Evolutionary conservation across 2,888 invertebrate genomes (phyloP), one percentile per base, ranked within the genome.

Genomic region (Matsumyia berberina): DNA sequence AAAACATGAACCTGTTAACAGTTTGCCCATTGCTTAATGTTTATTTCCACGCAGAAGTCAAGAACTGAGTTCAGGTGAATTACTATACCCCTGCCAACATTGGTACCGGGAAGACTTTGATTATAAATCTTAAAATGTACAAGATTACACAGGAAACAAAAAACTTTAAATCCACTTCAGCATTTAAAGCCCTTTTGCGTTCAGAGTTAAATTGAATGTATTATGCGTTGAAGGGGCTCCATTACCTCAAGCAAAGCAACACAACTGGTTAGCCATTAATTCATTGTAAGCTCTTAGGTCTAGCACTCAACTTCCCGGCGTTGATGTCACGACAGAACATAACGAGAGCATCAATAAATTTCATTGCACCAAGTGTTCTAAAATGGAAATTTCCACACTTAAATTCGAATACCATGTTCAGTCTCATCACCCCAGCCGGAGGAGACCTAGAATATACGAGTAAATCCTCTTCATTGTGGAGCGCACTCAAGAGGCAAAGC

Each of bases 361-460:
- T 33, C 53, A 53, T 15, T 15, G 11, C 33, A 31, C 12, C 31
- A 53, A 53, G 53, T 15, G 53, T 33, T 53, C 53, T 53, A 15
- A 33, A 53, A 53, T 53, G 53, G 53, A 53, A 53, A 53, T 53
- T 53, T 53, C 33, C 53, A 51, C 29, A 51, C 51, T 51, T 51
- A 51, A 51, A 12, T 6, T 31, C 12, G 31, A 29, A 29, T 19
- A 1, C 11, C n/a, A 46, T 24, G 49, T 24, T 49, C 29, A 49
- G n/a, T 49, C 24, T 31, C 19, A 46, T 51, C 51, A n/a, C 12
- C 24, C 51, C 31, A 11, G 29, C 0, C 33, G 15, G 15, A 8
- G 33, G 53, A 24, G 24, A 24, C 24, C 5, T 49, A 49, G 29
- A 46, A 46, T 11, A 39, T 12, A 4, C 1, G n/a, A n/a, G n/a